Conservation (phyloP, 37 sponge, comb jelly and placozoan genomes). For the Spongia lamella region DNA sequence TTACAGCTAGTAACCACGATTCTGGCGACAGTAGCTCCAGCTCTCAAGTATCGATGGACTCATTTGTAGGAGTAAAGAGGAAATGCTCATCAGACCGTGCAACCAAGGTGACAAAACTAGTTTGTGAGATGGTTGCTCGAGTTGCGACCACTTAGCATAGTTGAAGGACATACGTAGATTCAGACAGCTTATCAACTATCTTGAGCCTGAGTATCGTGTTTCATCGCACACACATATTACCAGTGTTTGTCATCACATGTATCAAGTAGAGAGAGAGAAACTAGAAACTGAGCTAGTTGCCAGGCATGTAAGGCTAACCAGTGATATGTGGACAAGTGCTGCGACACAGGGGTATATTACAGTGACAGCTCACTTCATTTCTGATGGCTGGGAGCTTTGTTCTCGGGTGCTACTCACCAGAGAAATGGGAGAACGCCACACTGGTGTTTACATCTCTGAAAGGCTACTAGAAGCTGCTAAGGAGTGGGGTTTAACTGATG, state of each 20-base stretch:
- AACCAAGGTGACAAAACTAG: constrained; percentile 5
- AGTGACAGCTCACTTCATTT: constrained; percentile 32
- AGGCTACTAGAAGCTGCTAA: constrained; percentile 12
- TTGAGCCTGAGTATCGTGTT: constrained; percentile 21
- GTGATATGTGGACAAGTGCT: constrained; percentile 21
- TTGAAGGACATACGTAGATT: background rate
- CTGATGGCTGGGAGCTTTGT: constrained; percentile 9
- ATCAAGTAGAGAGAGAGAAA: constrained; percentile 4
- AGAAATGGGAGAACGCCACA: constrained; percentile 38
- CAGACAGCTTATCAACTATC: constrained; percentile 6
- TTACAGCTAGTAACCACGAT: no score
- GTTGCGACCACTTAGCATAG: constrained; percentile 2
- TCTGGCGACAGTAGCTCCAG: no score
- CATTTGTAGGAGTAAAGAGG: constrained; percentile 4
- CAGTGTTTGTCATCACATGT: constrained; percentile 16
- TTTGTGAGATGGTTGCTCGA: constrained; percentile 22
- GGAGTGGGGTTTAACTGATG: constrained; percentile 8
- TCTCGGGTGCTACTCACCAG: constrained; percentile 17
- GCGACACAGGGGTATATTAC: constrained; percentile 21
- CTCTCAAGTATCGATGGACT: background rate
- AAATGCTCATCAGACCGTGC: constrained; percentile 21
- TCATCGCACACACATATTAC: constrained; percentile 24
- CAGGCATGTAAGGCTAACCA: constrained; percentile 24
- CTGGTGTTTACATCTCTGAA: constrained; percentile 27
- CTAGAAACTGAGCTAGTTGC: background rate